These are phyloP conservation scores for Dipodomys ordii DNA, from an alignment of 2,113 vertebrate genomes.

Conservation along the genomic window DNA sequence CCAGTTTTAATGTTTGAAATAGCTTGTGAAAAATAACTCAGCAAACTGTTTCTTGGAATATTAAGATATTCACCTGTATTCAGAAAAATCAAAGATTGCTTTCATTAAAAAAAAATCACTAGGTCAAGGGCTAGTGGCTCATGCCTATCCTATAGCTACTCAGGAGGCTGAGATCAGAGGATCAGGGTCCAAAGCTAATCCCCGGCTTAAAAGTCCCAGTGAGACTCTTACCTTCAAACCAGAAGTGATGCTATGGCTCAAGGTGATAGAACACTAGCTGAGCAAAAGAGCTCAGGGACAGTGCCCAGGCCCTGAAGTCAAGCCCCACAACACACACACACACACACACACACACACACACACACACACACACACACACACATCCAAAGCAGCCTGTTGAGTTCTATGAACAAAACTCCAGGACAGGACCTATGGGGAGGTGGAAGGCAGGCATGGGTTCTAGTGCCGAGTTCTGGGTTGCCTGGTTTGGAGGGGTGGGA, in stretches of 20 bases:
- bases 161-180: too few relatives aligned
- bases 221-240: too few relatives aligned
- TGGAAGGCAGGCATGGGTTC: accelerated
- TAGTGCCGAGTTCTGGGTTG: neutral
- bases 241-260: neutral
- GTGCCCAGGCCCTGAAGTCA: too few relatives aligned
- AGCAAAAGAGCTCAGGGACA: too few relatives aligned
- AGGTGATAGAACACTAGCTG: too few relatives aligned
- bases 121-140: too few relatives aligned
- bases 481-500: neutral
- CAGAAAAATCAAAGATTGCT: conserved; percentile 59
- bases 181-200: too few relatives aligned
- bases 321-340: too few relatives aligned
- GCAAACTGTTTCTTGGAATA: conserved; percentile 4
- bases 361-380: neutral
- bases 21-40: conserved; percentile 25
- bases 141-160: too few relatives aligned
- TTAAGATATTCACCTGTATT: conserved; percentile 6
- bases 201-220: too few relatives aligned
- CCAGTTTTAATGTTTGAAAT: conserved; percentile 46
- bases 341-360: too few relatives aligned
- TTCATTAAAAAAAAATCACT: conserved; percentile 20
- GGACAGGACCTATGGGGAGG: neutral
- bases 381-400: conserved; percentile 21
- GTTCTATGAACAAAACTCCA: neutral